These are phyloP conservation scores for Pteromalus puparum DNA, from an alignment of 1,140 invertebrate species.

Conservation along the genomic window DNA sequence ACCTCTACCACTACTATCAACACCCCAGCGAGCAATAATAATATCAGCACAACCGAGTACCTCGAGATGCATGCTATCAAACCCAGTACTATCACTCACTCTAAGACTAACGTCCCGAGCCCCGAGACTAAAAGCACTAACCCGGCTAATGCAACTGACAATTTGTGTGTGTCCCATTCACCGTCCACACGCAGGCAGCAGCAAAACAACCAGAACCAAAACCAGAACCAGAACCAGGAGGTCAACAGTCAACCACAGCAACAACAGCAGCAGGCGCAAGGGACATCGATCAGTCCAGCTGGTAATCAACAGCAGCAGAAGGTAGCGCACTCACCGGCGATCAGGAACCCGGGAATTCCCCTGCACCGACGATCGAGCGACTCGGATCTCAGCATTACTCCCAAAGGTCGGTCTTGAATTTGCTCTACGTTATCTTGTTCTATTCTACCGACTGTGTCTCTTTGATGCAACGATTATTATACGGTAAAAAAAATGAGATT, in stretches of 20 bases:
- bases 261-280: constrained; percentile 6
- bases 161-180: constrained; percentile 72
- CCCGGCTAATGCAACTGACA: constrained; percentile 72
- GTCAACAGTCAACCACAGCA: constrained; percentile 11
- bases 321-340: constrained; percentile 75
- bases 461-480: background rate
- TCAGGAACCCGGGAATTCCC: constrained; percentile 72
- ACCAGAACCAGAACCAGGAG: constrained; percentile 48
- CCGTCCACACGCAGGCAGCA: constrained; percentile 68
- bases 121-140: constrained; percentile 65
- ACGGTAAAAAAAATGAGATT: background rate
- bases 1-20: too few species aligned
- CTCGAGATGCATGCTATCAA: constrained; percentile 26
- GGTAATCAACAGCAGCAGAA: constrained; percentile 59
- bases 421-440: background rate
- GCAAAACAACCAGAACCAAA: constrained; percentile 56
- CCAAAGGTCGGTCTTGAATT: constrained; percentile 84
- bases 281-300: constrained; percentile 57
- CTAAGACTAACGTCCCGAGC: constrained; percentile 4
- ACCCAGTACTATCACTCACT: background rate
- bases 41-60: background rate
- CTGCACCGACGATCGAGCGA: constrained; percentile 91
- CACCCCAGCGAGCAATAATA: background rate
- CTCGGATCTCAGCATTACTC: constrained; percentile 93
- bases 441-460: background rate